Evolutionary conservation across 1,140 invertebrate species (phyloP).

Genomic region (Calliphora vicina): DNA sequence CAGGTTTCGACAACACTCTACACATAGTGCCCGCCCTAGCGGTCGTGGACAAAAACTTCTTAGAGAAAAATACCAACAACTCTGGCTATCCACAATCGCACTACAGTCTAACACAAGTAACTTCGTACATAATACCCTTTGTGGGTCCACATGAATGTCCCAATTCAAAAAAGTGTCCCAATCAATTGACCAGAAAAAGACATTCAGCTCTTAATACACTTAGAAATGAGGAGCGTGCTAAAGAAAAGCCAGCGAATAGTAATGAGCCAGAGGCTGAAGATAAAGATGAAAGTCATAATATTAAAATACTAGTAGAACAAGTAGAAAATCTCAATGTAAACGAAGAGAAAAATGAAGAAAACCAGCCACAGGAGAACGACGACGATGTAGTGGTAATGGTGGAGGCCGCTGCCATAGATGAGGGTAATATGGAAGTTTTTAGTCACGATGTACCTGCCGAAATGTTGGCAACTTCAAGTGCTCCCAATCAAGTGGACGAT

Average conservation of each 20-base stretch:
- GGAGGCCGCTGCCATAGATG: constrained; percentile 8
- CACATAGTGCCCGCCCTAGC: constrained; percentile 61
- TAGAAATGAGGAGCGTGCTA: not conserved
- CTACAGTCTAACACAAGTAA: constrained; percentile 57
- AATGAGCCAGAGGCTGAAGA: not conserved
- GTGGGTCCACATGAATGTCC: constrained; percentile 61
- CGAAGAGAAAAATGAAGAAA: constrained; percentile 3
- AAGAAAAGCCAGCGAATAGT: constrained; percentile 10
- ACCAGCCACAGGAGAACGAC: not conserved
- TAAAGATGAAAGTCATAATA: constrained; percentile 2
- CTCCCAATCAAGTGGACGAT: constrained; percentile 66
- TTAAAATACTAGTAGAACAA: not conserved
- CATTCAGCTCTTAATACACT: not conserved
- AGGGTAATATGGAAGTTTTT: constrained; percentile 39
- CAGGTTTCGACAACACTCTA: constrained; percentile 62
- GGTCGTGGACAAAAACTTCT: constrained; percentile 50
- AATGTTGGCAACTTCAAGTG: constrained; percentile 46
- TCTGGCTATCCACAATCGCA: constrained; percentile 40
- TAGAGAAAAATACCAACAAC: constrained; percentile 38
- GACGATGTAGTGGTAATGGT: not conserved
- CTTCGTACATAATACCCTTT: constrained; percentile 62
- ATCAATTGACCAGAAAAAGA: constrained; percentile 42
- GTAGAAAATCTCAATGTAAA: not conserved
- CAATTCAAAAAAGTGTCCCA: constrained; percentile 61
- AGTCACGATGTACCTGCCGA: constrained; percentile 53